Conservation (phyloP, 2,888 invertebrate genomes). For the Argynnis bischoffii region DNA sequence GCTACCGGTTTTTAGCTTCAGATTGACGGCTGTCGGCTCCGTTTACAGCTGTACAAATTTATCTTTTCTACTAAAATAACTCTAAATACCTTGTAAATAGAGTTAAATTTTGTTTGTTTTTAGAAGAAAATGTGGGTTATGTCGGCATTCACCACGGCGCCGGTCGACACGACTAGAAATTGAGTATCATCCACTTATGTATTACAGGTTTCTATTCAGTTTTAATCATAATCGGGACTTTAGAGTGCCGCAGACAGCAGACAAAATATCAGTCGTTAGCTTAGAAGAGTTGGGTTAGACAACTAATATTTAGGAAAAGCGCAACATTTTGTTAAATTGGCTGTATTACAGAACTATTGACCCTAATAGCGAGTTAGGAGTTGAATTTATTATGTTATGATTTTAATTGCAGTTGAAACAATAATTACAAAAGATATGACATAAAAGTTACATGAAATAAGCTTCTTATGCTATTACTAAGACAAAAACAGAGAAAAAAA, state of each 20-base stretch:
- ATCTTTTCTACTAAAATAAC: slow-evolving; percentile 38
- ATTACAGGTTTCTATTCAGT: slow-evolving; percentile 75
- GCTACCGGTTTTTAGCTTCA: slow-evolving; percentile 81
- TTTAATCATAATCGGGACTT: slow-evolving; percentile 77
- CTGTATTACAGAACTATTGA: too few relatives aligned
- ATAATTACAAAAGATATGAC: too few relatives aligned
- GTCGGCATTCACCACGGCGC: slow-evolving; percentile 73
- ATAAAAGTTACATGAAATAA: too few relatives aligned
- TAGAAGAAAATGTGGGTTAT: slow-evolving; percentile 41
- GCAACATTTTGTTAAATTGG: too few relatives aligned
- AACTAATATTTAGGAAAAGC: too few relatives aligned
- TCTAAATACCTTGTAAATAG: slow-evolving; percentile 43
- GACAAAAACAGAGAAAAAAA: too few relatives aligned
- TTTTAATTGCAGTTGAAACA: too few relatives aligned
- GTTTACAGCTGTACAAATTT: slow-evolving; percentile 62
- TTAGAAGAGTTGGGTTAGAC: too few relatives aligned
- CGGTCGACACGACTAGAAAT: slow-evolving; percentile 73
- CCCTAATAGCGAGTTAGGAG: too few relatives aligned
- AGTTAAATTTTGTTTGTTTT: slow-evolving; percentile 45
- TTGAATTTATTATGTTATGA: too few relatives aligned
- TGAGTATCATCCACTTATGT: slow-evolving; percentile 81
- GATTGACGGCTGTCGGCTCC: slow-evolving; percentile 82
- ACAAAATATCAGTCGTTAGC: too few relatives aligned
- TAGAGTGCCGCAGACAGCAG: slow-evolving; percentile 12
- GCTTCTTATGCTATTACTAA: too few relatives aligned